phyloP scores from a whole-genome alignment of 1,140 invertebrate genomes.

The Alviniconcha marisindica region DNA sequence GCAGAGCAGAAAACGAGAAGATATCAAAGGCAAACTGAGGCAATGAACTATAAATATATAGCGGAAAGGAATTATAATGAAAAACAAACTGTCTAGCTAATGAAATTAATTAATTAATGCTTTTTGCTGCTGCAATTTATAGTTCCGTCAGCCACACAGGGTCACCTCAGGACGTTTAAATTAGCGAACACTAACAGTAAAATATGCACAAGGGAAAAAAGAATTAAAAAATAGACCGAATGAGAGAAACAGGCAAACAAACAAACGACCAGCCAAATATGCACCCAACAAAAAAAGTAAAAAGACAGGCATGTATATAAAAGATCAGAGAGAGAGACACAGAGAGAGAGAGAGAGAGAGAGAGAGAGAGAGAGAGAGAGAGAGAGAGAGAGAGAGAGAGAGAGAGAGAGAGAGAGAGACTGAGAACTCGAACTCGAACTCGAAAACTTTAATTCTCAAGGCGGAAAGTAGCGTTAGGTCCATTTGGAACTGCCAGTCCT shows the following conservation, averaged over 20 bases:
- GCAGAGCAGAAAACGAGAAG: background rate
- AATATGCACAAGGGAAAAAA: too few species aligned
- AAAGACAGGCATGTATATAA: background rate
- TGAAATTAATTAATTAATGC: background rate
- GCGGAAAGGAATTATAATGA: too few species aligned
- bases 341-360: background rate
- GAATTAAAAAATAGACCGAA: background rate
- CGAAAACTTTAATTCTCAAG: background rate
- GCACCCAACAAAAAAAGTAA: background rate
- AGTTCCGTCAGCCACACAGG: too few species aligned
- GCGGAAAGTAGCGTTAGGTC: background rate
- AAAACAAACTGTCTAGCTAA: too few species aligned
- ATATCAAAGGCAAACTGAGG: background rate
- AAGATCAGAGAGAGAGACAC: background rate
- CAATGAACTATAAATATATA: background rate
- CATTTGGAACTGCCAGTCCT: background rate
- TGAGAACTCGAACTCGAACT: background rate
- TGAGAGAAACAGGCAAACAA: background rate
- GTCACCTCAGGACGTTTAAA: too few species aligned
- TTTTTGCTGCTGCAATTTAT: background rate
- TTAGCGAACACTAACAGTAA: too few species aligned
- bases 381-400: background rate
- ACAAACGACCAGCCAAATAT: background rate
- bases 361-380: too few species aligned
- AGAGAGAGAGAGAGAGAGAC: too few species aligned